Conservation (phyloP, 2,888 invertebrate genomes). For the Tetragnatha montana region DNA sequence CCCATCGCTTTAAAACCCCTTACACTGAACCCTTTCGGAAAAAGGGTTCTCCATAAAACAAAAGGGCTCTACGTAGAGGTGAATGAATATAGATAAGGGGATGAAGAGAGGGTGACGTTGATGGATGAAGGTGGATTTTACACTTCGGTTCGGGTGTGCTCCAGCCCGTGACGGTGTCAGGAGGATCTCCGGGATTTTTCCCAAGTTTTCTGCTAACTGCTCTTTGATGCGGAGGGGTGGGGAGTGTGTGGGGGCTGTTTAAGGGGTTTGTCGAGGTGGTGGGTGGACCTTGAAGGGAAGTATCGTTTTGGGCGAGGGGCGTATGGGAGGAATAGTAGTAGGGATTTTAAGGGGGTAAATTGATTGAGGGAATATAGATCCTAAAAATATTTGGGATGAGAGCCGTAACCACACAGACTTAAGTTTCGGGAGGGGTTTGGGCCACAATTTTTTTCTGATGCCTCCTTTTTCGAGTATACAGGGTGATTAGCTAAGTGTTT, state of each 20-base stretch:
- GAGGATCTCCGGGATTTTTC: conserved; percentile 17
- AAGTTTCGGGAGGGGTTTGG: too few species aligned
- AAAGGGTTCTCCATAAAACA: not conserved
- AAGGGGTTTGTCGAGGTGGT: not conserved
- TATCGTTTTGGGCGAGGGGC: not conserved
- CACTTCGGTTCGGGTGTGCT: conserved; percentile 30
- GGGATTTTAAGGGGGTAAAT: not conserved
- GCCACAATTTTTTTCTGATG: too few species aligned
- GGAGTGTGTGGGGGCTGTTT: not conserved
- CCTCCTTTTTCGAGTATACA: too few species aligned
- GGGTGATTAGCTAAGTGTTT: too few species aligned
- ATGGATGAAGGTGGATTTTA: conserved; percentile 43
- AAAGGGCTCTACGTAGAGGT: not conserved
- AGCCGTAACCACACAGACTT: too few species aligned
- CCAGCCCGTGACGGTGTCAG: conserved; percentile 39
- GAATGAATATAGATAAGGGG: conserved; percentile 6
- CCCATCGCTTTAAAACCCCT: not conserved
- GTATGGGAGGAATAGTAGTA: not conserved
- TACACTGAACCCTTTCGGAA: not conserved
- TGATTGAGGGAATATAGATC: not conserved
- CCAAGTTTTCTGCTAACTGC: conserved; percentile 42
- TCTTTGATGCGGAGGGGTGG: conserved; percentile 22
- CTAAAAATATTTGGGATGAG: not conserved
- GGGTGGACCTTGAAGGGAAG: not conserved
- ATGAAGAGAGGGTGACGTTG: conserved; percentile 12